These are phyloP conservation scores for Phalera bucephala DNA, from an alignment of 2,888 invertebrate genomes.

Conservation along the genomic window DNA sequence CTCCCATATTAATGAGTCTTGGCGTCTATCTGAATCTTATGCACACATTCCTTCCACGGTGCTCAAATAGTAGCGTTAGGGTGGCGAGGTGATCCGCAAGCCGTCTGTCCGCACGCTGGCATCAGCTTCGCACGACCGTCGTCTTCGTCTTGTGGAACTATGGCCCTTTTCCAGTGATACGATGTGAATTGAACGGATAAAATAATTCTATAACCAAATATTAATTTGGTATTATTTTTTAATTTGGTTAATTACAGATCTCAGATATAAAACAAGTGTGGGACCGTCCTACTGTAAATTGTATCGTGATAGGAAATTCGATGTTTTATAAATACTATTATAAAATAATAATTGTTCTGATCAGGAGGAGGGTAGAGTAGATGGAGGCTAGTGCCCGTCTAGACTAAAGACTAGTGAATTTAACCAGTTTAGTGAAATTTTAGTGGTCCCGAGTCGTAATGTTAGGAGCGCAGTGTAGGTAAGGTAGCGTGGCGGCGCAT, in stretches of 20 bases:
- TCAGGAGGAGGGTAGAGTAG: slow-evolving; percentile 44
- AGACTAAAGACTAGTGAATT: slow-evolving; percentile 68
- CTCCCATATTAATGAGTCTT: slow-evolving; percentile 24
- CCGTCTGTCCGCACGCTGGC: slow-evolving; percentile 32
- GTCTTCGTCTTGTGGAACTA: slow-evolving; percentile 7
- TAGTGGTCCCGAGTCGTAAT: slow-evolving; percentile 62
- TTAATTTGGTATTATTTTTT: slow-evolving; percentile 52
- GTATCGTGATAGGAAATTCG: slow-evolving; percentile 68
- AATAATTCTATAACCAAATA: slow-evolving; percentile 51
- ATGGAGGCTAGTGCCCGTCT: slow-evolving; percentile 62
- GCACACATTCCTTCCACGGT: slow-evolving; percentile 88
- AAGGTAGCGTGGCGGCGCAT: slow-evolving; percentile 54
- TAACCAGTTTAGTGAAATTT: slow-evolving; percentile 66
- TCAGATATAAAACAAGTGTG: slow-evolving; percentile 71
- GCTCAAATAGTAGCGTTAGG: slow-evolving; percentile 78
- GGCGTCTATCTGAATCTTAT: slow-evolving; percentile 59
- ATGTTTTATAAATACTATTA: slow-evolving; percentile 48
- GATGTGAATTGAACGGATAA: slow-evolving; percentile 58
- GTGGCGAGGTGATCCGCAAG: slow-evolving; percentile 34
- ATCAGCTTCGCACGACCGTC: slow-evolving; percentile 21
- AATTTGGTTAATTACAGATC: slow-evolving; percentile 75
- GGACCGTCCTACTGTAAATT: slow-evolving; percentile 80
- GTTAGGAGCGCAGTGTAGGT: slow-evolving; percentile 51
- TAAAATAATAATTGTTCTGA: slow-evolving; percentile 31
- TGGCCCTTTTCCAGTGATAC: slow-evolving; percentile 60